Evolutionary conservation across 2,797 vertebrate species (phyloP).

Genomic region (Apodemus agrarius): DNA sequence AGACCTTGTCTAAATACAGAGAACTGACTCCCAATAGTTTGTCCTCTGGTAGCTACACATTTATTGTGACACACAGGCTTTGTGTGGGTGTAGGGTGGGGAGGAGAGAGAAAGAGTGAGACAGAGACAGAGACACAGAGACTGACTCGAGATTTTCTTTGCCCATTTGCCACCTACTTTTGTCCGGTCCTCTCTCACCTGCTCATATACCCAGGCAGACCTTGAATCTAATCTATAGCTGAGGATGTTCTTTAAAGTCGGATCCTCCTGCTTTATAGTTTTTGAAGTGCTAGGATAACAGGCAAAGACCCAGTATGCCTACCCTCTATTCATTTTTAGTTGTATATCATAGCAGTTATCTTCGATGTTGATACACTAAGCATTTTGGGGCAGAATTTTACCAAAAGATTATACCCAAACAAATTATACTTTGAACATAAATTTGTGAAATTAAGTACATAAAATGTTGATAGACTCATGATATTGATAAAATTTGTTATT

Average conservation of each 20-base stretch:
- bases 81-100: neutral
- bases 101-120: neutral
- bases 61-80: neutral
- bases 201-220: neutral
- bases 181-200: neutral
- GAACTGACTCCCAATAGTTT: neutral
- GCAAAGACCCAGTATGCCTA: neutral
- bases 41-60: neutral
- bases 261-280: neutral
- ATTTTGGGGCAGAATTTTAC: slow-evolving; percentile 20
- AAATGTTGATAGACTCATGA: slow-evolving; percentile 51
- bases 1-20: neutral
- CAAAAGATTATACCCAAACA: slow-evolving; percentile 36
- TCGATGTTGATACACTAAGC: slow-evolving; percentile 32
- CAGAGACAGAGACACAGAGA: too few species aligned
- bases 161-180: neutral
- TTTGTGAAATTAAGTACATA: slow-evolving; percentile 6
- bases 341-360: slow-evolving; percentile 1
- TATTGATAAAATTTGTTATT: neutral
- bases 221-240: neutral
- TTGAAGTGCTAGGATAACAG: neutral
- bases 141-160: neutral
- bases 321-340: slow-evolving; percentile 28
- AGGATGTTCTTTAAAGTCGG: neutral
- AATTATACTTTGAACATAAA: slow-evolving; percentile 20